Evolutionary conservation across 1,140 invertebrate genomes (phyloP), one percentile per base, ranked within the genome.

Genomic region (Trachymyrmex cornetzi): DNA sequence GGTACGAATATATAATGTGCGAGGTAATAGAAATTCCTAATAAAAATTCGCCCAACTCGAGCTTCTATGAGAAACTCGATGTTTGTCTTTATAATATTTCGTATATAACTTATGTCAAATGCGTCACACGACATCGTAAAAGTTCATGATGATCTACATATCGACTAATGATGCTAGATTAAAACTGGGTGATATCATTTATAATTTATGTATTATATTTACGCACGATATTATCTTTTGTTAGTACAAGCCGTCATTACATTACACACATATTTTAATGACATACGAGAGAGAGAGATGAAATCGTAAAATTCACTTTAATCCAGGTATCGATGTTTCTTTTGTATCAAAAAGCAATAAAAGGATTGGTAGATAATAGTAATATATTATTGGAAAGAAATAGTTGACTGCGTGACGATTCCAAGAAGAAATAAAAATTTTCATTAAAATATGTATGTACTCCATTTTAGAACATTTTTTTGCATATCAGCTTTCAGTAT

Each of bases 201-300:
- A 44, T 77, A 38, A 4, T 63, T 63, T 63, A 44, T 77, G 57
- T 24, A 77, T 44, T 44, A 19, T 27, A 44, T 63, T 63, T 16
- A 61, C 57, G 22, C 57, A 77, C 16, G 57, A 77, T 77, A 48
- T 77, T 79, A 64, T 50, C 1, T 9, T 79, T 63, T 30, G 59
- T 48, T 30, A 24, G 19, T 66, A 30, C 38, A 79, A 30, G 0
- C 6, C 27, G 22, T 34, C 2, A 27, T 77, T 19, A 27, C n/a
- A 67, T 67, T 19, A 34, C 19, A 24, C 38, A 53, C 48, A 69
- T 38, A 44, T 80, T 80, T 80, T 80, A 80, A 55, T 69, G 64
- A 80, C 34, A 80, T 67, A 66, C 27, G n/a, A 24, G 30, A 22
- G n/a, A 24, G 30, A 22, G 44, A 50, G 34, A 64, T 34, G 11